Percentiles rank a stretch among this genome's conserved stretches.
Evolutionary conservation across 64 coral and sea anemone genomes (phyloP).

Genomic region (Acropora tenuis): DNA sequence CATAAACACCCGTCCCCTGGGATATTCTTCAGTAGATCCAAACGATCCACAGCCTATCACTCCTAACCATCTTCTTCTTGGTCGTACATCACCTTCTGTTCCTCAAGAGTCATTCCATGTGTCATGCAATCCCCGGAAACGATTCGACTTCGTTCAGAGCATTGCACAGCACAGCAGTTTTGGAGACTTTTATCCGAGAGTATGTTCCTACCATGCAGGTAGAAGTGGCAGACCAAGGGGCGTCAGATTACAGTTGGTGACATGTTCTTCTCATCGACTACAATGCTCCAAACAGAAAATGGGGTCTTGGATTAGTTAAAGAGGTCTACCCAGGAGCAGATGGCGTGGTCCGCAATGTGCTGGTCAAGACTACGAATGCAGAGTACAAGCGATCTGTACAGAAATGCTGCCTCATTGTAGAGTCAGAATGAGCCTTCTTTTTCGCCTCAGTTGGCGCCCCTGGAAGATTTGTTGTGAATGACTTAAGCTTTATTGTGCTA

Average conservation of each 20-base stretch:
- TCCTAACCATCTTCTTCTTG: slow-evolving; percentile 19
- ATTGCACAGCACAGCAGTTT: background rate
- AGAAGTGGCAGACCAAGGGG: background rate
- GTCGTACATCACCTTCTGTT: background rate
- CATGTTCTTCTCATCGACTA: slow-evolving; percentile 22
- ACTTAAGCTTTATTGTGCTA: background rate
- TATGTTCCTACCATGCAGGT: background rate
- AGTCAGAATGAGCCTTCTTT: background rate
- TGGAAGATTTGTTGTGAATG: background rate
- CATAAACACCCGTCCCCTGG: slow-evolving; percentile 8
- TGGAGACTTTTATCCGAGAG: slow-evolving; percentile 19
- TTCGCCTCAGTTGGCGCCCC: background rate
- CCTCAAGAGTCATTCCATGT: background rate
- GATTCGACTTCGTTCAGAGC: slow-evolving; percentile 4
- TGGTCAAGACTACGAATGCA: background rate
- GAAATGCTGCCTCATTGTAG: slow-evolving; percentile 6
- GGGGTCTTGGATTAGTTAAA: background rate
- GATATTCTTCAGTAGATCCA: slow-evolving; percentile 4
- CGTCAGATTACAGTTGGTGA: slow-evolving; percentile 1
- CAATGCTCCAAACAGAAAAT: background rate
- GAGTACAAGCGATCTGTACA: background rate
- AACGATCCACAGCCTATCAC: slow-evolving; percentile 13
- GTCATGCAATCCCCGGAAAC: slow-evolving; percentile 4
- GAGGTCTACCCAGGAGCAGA: background rate
- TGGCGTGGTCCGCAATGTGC: background rate